Evolutionary conservation across 2,113 vertebrate genomes (phyloP).

Genomic region (Physeter macrocephalus): DNA sequence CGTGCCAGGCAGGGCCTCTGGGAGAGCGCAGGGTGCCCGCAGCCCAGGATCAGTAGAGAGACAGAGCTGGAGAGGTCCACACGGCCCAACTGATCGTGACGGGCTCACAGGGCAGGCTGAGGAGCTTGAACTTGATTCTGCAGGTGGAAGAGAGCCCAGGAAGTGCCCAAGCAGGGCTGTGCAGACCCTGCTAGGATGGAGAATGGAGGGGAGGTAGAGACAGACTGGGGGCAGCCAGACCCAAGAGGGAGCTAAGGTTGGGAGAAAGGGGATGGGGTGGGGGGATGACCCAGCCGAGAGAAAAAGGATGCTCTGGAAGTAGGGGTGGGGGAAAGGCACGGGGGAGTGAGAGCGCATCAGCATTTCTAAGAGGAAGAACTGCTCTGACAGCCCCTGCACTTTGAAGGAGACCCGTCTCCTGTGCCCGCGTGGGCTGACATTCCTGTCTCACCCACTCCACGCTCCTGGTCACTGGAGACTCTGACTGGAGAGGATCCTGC

Average conservation of each 20-base stretch:
- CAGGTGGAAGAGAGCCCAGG: background rate
- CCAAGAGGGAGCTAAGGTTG: background rate
- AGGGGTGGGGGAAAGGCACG: fast-evolving
- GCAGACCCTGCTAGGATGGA: background rate
- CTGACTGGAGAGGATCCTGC: background rate
- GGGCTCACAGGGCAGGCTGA: background rate
- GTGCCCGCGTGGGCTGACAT: fast-evolving
- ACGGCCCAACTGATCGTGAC: background rate
- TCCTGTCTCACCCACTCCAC: background rate
- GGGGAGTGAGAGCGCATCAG: too few relatives aligned
- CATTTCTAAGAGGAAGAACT: background rate
- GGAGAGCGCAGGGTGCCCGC: fast-evolving
- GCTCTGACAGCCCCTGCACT: background rate
- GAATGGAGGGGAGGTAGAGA: background rate
- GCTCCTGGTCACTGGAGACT: background rate
- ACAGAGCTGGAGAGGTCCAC: background rate
- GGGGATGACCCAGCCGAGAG: background rate
- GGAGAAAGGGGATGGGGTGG: background rate
- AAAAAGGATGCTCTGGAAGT: background rate
- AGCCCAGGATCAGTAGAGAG: background rate
- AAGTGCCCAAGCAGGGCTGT: background rate
- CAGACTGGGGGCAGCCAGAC: background rate
- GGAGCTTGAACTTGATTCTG: background rate
- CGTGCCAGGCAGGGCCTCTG: background rate
- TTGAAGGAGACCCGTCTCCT: background rate